A percentile compares a stretch with the other conserved stretches of the same genome.
These are phyloP conservation scores for Meghimatium bilineatum DNA, from an alignment of 2,888 invertebrate genomes.

Conservation along the genomic window DNA sequence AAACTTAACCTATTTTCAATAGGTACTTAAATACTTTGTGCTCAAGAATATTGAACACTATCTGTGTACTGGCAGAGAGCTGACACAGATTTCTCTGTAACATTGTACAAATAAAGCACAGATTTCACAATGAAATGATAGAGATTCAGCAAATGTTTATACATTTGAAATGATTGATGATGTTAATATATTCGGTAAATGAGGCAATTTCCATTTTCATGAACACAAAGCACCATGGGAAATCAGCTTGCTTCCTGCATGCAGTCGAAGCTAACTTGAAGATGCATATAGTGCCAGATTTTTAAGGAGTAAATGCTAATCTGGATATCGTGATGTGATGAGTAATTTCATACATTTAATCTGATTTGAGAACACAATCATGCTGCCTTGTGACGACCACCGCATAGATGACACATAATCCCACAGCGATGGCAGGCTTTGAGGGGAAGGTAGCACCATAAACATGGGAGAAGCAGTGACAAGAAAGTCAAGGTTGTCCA, in stretches of 20 bases:
- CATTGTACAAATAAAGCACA: too few relatives aligned
- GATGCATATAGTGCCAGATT: neutral
- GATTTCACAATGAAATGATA: too few relatives aligned
- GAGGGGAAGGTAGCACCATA: conserved; percentile 94
- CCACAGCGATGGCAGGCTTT: conserved; percentile 90
- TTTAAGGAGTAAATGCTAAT: neutral
- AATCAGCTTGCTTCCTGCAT: conserved; percentile 13
- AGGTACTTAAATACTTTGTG: too few relatives aligned
- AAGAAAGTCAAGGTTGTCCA: conserved; percentile 92
- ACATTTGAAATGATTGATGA: neutral
- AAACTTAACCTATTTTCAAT: too few relatives aligned
- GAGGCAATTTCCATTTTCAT: neutral
- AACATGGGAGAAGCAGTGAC: conserved; percentile 91
- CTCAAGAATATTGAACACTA: too few relatives aligned
- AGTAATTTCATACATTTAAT: neutral
- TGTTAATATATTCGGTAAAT: neutral
- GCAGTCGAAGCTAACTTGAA: neutral
- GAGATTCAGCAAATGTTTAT: neutral
- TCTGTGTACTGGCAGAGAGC: too few relatives aligned
- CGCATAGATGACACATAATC: conserved; percentile 87
- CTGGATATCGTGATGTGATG: neutral
- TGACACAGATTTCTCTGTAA: too few relatives aligned
- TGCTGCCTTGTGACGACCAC: conserved; percentile 84
- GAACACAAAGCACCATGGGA: neutral
- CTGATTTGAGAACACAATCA: conserved; percentile 42